Evolutionary conservation across 1,140 invertebrate genomes (phyloP), one percentile per base, ranked within the genome.

Genomic region (Ceratosolen fusciceps): DNA sequence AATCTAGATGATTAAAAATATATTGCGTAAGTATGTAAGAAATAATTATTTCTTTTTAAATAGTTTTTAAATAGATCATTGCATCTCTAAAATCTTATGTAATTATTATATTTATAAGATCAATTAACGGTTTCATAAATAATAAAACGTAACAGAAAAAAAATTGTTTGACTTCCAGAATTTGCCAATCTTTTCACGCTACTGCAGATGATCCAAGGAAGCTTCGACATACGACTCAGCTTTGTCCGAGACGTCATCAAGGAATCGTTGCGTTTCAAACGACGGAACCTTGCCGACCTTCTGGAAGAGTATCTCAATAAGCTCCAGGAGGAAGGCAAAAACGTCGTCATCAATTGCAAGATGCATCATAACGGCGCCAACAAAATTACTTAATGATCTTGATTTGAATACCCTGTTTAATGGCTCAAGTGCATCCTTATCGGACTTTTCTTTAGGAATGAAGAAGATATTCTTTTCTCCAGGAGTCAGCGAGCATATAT

Each of bases 181-280:
- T 95, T 94, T 85, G 90, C 91, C 16, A 92, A 91, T 80, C 86
- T 97, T 81, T 93, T 96, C 84, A 92, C 93, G 58, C 93, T 94
- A 83, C 88, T 97, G 82, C 92, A 93, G 81, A 91, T 92, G 72
- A 89, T 97, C 52, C 94, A 95, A 88, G 96, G 95, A 80, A 93
- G 92, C 78, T 81, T 92, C 37, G 93, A 95, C 60, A 92, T 93
- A 83, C 92, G 93, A 88, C 90, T 93, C 34, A 91, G 92, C 77
- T 93, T 96, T 86, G 90, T 97, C 47, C 92, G 93, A 82, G 93
- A 95, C 83, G 92, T 96, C 74, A 94, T 96, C 65, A 92, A 92
- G 77, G 96, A 97, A 90, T 95, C 95, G 14, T 85, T 93, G 77
- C 91, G 96, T 68, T 97, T 97, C 88, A 96, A 97, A 87, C 92